phyloP scores from a whole-genome alignment of 2,888 invertebrate genomes.

The Cordylochernes scorpioides region DNA sequence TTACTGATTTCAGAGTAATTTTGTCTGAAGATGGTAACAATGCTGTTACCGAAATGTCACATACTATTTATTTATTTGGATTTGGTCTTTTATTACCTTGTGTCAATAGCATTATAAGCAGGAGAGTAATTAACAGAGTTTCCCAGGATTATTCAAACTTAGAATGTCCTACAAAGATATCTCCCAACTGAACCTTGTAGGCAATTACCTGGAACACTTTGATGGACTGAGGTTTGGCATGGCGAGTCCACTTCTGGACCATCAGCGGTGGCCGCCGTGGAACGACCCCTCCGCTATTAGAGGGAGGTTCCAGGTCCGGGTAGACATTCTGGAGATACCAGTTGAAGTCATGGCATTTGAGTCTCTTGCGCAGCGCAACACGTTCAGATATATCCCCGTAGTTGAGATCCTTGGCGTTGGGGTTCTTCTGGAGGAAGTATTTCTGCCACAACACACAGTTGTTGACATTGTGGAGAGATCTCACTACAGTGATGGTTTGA shows the following conservation, averaged over 20 bases:
- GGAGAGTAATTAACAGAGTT: background rate
- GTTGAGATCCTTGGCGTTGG: conserved; percentile 25
- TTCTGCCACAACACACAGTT: no score
- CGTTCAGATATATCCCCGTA: conserved; percentile 59
- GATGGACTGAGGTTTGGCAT: no score
- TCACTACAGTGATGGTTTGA: no score
- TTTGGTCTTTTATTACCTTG: no score
- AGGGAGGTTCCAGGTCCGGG: conserved; percentile 35
- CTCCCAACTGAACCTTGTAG: background rate
- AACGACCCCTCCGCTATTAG: conserved; percentile 29
- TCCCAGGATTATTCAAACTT: background rate
- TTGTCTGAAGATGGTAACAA: no score
- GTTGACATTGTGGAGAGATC: no score
- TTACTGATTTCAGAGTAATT: no score
- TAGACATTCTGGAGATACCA: conserved; percentile 69
- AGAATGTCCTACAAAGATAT: background rate
- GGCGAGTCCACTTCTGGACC: conserved; percentile 21
- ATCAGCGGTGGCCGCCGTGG: conserved; percentile 52
- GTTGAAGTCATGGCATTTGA: conserved; percentile 51
- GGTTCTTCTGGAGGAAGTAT: conserved; percentile 40
- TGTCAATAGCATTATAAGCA: no score
- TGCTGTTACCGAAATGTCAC: no score
- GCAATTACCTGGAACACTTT: background rate
- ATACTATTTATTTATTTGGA: no score
- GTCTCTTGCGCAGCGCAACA: conserved; percentile 36